Base-by-base conservation (phyloP, 2,113 vertebrate species). In the Symphodus melops region DNA sequence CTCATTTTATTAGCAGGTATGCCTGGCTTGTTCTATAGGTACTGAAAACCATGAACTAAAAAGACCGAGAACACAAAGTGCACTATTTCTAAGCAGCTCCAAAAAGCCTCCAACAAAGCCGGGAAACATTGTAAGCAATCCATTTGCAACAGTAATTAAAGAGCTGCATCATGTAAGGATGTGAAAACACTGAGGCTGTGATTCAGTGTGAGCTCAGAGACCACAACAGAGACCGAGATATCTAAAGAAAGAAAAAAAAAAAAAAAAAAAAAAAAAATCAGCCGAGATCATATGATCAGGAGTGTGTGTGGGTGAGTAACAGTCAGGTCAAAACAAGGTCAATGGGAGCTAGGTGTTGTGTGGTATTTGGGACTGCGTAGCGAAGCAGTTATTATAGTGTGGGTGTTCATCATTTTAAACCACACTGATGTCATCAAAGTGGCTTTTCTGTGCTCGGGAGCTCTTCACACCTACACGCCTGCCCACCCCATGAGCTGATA, bases 381-480 rank as follows among this genome's bases (percentile, higher is more conserved):
- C 20, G 49, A 83, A 75, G 74, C 60, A 44, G 64, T 77, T 82
- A 88, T 88, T 90, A 87, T 81, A 69, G 82, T 60, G 84, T 62
- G 57, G 71, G 78, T 77, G 89, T 73, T 80, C 85, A 85, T 84
- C 65, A 64, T 75, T 77, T 75, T 46, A 63, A 68, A 75, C 72
- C 5, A 3, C 33, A 8, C 33, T 66, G 70, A 78, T 79, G 74
- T 85, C 75, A 82, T 75, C 39, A 70, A 72, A 73, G 75, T 53
- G 79, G 85, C 74, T 73, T 68, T 62, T 57, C 51, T 28, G 46
- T 37, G 65, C 42, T 46, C 39, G 57, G 76, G 56, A 41, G 64
- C 72, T 71, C 66, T 81, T 84, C 53, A 82, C 83, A 81, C 83
- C 85, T 65, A 86, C 79, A 39, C 52, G 82, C 52, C 57, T 77